Conservation (phyloP, 2,797 vertebrate species). For the Pipistrellus pygmaeus region DNA sequence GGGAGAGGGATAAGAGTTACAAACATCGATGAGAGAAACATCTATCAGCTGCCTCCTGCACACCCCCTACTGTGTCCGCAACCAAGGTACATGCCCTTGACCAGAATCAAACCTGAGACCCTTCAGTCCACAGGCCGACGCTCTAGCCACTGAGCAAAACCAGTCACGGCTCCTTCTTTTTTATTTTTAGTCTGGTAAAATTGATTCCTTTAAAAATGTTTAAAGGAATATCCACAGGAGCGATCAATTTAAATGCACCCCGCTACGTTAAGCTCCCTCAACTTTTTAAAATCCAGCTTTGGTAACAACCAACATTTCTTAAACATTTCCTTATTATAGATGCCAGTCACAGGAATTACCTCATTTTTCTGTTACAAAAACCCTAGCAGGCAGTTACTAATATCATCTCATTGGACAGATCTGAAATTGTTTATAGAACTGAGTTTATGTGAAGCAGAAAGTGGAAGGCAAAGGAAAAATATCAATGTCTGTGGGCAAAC, state of each 20-base stretch:
- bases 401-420: background rate
- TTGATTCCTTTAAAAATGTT: constrained; percentile 87
- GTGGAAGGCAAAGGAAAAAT: background rate
- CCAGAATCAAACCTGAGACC: no score
- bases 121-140: no score
- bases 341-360: background rate
- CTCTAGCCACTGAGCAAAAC: no score
- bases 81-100: no score
- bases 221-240: constrained; percentile 53
- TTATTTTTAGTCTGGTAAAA: constrained; percentile 87
- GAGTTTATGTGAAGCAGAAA: background rate
- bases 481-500: background rate
- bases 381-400: background rate
- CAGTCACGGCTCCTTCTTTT: constrained; percentile 64
- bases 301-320: background rate
- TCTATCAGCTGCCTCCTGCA: no score
- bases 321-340: background rate
- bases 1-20: no score
- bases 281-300: constrained; percentile 77
- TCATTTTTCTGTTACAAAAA: background rate
- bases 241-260: constrained; percentile 76
- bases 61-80: no score
- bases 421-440: background rate
- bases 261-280: constrained; percentile 73
- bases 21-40: no score